Percentiles rank a stretch among this genome's conserved stretches.
These are phyloP conservation scores for Lasiommata megera DNA, from an alignment of 2,888 invertebrate species.

Conservation along the genomic window DNA sequence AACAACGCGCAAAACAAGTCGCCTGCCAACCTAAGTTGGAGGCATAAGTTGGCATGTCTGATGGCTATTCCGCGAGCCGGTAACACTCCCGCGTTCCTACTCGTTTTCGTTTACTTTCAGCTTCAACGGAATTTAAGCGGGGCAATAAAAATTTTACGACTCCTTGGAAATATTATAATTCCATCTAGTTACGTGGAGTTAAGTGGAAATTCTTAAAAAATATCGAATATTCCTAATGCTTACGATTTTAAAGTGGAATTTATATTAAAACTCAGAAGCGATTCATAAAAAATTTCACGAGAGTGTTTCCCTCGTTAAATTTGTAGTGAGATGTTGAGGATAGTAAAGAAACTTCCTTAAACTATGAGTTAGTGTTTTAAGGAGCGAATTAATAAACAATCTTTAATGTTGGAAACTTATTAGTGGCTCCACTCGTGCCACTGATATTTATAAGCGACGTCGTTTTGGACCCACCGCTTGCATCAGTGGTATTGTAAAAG, in stretches of 20 bases:
- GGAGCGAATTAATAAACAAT: no score
- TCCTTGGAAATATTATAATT: constrained; percentile 31
- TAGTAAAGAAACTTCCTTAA: no score
- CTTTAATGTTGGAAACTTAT: no score
- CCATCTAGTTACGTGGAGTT: constrained; percentile 24
- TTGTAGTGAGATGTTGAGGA: no score
- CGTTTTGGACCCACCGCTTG: no score
- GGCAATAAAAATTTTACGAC: constrained; percentile 32
- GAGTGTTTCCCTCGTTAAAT: no score
- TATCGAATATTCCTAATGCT: constrained; percentile 15
- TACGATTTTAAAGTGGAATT: neutral
- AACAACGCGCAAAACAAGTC: neutral
- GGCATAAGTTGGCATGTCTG: neutral
- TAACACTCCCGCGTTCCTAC: constrained; percentile 10
- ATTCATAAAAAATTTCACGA: neutral
- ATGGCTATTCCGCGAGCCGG: neutral
- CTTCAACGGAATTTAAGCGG: constrained; percentile 31
- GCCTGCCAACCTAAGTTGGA: neutral
- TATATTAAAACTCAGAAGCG: neutral
- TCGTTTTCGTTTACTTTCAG: constrained; percentile 29
- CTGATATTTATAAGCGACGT: no score
- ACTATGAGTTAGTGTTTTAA: no score
- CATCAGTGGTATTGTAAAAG: no score
- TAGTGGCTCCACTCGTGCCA: no score
- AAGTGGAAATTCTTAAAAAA: constrained; percentile 23